Evolutionary conservation across 2,797 vertebrate genomes (phyloP).

Genomic region (Sebastes diaconus): DNA sequence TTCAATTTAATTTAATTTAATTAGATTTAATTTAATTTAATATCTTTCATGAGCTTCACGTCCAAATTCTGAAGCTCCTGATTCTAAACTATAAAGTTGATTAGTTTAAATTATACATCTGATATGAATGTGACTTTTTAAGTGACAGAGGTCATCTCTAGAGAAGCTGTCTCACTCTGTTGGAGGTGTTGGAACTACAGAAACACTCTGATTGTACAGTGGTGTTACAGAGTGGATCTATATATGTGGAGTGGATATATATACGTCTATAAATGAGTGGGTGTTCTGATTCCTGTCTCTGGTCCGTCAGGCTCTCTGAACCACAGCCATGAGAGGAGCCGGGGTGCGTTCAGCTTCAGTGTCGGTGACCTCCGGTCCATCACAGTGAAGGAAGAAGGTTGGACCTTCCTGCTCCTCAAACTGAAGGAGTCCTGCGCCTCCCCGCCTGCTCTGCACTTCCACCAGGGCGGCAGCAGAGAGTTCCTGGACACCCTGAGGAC

Average conservation of each 20-base stretch:
- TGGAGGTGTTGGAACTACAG: too few relatives aligned
- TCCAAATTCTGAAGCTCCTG: too few relatives aligned
- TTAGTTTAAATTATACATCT: too few relatives aligned
- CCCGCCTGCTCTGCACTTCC: conserved; percentile 91
- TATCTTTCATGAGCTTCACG: too few relatives aligned
- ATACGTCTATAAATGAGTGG: background rate
- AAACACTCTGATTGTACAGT: too few relatives aligned
- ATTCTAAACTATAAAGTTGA: too few relatives aligned
- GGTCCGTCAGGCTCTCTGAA: conserved; percentile 82
- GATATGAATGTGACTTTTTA: too few relatives aligned
- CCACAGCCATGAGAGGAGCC: conserved; percentile 88
- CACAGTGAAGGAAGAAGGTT: conserved; percentile 90
- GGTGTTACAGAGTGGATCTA: too few relatives aligned
- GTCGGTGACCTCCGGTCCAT: conserved; percentile 89
- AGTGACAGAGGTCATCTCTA: too few relatives aligned
- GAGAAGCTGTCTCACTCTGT: too few relatives aligned
- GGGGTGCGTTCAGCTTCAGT: conserved; percentile 91
- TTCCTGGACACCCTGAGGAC: conserved; percentile 91
- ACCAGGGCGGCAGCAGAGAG: conserved; percentile 89
- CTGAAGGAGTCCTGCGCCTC: conserved; percentile 86
- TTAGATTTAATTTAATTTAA: too few relatives aligned
- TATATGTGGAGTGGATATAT: background rate
- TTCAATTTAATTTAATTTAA: too few relatives aligned
- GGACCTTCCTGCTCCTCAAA: conserved; percentile 90
- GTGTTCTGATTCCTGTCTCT: background rate